A percentile compares a stretch with the other conserved stretches of the same genome.
These are phyloP conservation scores for Oscheius sp. DNA, from an alignment of 2,888 invertebrate species.

Conservation along the genomic window DNA sequence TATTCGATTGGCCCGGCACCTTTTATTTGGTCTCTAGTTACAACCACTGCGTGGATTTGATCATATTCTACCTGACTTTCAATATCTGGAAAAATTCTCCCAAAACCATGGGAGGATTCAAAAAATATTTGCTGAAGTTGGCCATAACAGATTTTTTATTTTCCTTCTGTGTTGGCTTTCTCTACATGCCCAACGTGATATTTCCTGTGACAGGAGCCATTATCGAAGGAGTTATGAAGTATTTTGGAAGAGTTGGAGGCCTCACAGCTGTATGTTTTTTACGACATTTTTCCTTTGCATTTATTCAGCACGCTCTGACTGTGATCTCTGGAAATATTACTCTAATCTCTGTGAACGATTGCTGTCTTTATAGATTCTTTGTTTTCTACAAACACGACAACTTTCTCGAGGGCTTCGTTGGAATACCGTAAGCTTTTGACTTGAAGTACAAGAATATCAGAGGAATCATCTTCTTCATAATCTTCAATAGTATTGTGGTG, in stretches of 20 bases:
- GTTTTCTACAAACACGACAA: background rate
- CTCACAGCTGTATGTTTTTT: background rate
- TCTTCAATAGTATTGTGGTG: no score
- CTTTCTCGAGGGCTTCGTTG: background rate
- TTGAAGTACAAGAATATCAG: no score
- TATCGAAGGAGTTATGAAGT: background rate
- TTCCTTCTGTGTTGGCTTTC: background rate
- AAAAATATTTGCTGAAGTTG: background rate
- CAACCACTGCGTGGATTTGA: no score
- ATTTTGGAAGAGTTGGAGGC: conserved; percentile 10
- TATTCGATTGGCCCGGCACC: no score
- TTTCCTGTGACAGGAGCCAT: background rate
- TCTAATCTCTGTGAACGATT: conserved; percentile 5
- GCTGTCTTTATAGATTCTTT: conserved; percentile 1
- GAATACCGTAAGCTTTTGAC: conserved; percentile 1
- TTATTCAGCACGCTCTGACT: background rate
- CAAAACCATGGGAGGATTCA: background rate
- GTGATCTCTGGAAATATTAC: background rate
- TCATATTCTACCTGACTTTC: background rate
- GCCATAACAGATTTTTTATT: conserved; percentile 1
- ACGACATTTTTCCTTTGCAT: background rate
- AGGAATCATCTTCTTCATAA: no score
- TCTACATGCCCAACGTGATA: background rate
- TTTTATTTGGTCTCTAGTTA: no score
- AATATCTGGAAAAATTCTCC: background rate